Percentiles rank a stretch among this genome's conserved stretches.
phyloP scores from a whole-genome alignment of 2,888 invertebrate genomes.

The Synanthedon myopaeformis region DNA sequence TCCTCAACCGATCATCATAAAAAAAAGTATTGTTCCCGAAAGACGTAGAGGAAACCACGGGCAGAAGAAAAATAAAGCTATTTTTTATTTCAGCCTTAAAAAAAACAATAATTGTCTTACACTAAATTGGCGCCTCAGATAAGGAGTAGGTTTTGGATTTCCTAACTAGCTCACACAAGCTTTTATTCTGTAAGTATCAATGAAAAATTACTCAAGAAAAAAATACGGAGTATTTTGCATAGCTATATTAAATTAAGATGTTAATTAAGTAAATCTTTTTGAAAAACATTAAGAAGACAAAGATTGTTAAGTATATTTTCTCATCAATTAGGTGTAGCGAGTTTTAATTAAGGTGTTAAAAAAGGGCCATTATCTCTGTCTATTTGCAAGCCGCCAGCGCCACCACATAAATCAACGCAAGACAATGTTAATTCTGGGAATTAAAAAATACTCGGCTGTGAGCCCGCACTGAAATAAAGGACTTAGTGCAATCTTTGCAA shows the following conservation, averaged over 20 bases:
- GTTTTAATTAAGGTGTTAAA: slow-evolving; percentile 61
- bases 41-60: no score
- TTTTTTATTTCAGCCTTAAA: no score
- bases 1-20: no score
- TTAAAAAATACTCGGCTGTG: slow-evolving; percentile 59
- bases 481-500: slow-evolving; percentile 58
- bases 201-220: no score
- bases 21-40: no score
- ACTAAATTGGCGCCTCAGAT: no score
- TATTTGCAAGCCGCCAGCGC: slow-evolving; percentile 29
- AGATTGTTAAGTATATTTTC: slow-evolving; percentile 18
- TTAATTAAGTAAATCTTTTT: not conserved
- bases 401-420: slow-evolving; percentile 49
- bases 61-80: no score
- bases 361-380: slow-evolving; percentile 53
- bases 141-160: no score
- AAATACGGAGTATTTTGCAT: no score
- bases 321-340: slow-evolving; percentile 42
- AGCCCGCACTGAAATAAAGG: slow-evolving; percentile 55
- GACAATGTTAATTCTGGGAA: slow-evolving; percentile 65
- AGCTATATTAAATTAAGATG: not conserved
- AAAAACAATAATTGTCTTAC: no score
- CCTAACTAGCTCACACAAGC: no score
- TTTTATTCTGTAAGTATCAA: no score
- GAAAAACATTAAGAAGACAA: slow-evolving; percentile 5